A percentile compares a stretch with the other conserved stretches of the same genome.
phyloP scores from a whole-genome alignment of 2,113 vertebrate species.

The Rousettus leschenaultii region DNA sequence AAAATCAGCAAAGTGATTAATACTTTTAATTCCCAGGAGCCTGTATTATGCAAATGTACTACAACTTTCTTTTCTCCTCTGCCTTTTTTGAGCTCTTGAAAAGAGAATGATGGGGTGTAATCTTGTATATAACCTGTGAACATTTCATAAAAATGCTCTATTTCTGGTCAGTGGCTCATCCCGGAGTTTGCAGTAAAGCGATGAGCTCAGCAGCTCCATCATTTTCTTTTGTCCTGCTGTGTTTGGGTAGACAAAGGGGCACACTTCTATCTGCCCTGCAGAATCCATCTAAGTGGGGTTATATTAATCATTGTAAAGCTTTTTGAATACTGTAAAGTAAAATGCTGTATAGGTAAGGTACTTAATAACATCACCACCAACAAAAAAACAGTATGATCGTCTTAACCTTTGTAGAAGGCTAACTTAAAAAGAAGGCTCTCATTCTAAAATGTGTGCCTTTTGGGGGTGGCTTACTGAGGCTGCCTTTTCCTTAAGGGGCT shows the following conservation, averaged over 20 bases:
- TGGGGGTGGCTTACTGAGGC: fast-evolving
- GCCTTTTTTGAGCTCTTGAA: not conserved
- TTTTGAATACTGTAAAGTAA: not conserved
- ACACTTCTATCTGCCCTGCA: not conserved
- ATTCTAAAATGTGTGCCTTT: not conserved
- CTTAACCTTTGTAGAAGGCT: not conserved
- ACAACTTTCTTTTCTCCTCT: not conserved
- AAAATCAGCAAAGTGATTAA: conserved; percentile 31
- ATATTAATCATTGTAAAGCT: not conserved
- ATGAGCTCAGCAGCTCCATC: too few relatives aligned
- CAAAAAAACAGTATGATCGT: not conserved
- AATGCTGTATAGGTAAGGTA: not conserved
- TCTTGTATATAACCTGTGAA: not conserved
- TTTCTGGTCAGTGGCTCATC: fast-evolving
- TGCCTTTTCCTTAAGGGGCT: not conserved
- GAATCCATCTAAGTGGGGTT: not conserved
- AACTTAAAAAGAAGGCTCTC: not conserved
- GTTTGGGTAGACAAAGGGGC: not conserved
- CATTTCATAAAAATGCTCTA: fast-evolving
- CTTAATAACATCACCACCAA: not conserved
- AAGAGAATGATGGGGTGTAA: not conserved
- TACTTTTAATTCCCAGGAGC: conserved; percentile 1
- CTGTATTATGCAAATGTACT: conserved; percentile 19
- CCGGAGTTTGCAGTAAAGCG: not conserved
- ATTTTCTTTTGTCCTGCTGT: not conserved